Conservation (phyloP, 2,797 vertebrate genomes). For the Stomatorhinus walkeri region DNA sequence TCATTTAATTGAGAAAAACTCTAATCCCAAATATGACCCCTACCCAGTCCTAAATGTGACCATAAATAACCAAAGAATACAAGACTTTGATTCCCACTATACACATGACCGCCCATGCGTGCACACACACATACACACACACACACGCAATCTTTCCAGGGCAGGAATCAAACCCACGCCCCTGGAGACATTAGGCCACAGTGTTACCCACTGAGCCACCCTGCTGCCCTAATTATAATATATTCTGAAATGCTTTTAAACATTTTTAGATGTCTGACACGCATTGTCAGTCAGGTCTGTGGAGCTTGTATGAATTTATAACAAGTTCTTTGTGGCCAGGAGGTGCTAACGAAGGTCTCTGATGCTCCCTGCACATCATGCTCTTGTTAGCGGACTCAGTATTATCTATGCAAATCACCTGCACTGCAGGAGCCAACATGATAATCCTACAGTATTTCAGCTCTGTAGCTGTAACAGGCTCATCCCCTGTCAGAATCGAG, state of each 20-base stretch:
- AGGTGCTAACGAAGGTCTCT: conserved; percentile 2
- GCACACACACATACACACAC: neutral
- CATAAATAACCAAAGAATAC: neutral
- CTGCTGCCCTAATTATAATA: neutral
- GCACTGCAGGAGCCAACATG: neutral
- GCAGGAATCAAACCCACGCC: neutral
- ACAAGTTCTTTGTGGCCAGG: neutral
- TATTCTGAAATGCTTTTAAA: neutral
- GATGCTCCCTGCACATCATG: neutral
- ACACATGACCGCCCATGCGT: neutral
- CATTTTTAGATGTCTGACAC: neutral
- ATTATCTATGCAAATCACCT: conserved; percentile 2
- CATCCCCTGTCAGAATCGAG: neutral
- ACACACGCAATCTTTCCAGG: neutral
- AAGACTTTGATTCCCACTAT: neutral
- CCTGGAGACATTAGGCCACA: neutral
- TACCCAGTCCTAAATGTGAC: neutral
- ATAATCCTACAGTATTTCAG: neutral
- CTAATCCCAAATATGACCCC: neutral
- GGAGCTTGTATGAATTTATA: neutral
- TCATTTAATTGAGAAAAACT: neutral
- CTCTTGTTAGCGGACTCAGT: neutral
- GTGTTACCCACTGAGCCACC: neutral
- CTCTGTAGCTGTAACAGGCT: neutral
- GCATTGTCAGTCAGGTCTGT: neutral